phyloP scores from a whole-genome alignment of 2,113 vertebrate genomes.

The Pangasianodon gigas region DNA sequence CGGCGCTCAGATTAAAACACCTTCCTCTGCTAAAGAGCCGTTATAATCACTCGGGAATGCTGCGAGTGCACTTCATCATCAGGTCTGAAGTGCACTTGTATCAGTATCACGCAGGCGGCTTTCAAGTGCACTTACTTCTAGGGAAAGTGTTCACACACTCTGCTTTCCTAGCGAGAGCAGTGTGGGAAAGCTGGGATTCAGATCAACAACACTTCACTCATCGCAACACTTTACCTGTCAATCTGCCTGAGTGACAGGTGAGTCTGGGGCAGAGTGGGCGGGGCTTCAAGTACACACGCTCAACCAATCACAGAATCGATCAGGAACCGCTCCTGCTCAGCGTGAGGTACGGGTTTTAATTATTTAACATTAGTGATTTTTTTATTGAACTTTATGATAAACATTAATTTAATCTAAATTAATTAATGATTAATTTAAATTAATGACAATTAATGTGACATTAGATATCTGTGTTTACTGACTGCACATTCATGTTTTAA shows the following conservation, averaged over 20 bases:
- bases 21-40: background rate
- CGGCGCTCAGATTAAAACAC: background rate
- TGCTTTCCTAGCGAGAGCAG: background rate
- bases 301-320: background rate
- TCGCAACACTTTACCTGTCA: background rate
- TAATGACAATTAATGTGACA: background rate
- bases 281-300: background rate
- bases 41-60: background rate
- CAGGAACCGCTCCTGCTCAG: background rate
- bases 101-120: background rate
- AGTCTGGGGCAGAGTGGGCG: background rate
- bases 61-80: slow-evolving; percentile 2
- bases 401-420: background rate
- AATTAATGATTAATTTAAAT: background rate
- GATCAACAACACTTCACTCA: background rate
- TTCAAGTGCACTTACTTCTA: background rate
- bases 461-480: too few species aligned
- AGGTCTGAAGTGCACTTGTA: background rate
- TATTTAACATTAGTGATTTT: background rate
- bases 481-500: too few species aligned
- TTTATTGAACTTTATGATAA: too few species aligned
- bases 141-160: background rate
- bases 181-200: background rate
- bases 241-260: background rate
- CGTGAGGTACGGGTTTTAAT: background rate